Evolutionary conservation across 2,113 vertebrate species (phyloP).

Genomic region (Oryzias javanicus): DNA sequence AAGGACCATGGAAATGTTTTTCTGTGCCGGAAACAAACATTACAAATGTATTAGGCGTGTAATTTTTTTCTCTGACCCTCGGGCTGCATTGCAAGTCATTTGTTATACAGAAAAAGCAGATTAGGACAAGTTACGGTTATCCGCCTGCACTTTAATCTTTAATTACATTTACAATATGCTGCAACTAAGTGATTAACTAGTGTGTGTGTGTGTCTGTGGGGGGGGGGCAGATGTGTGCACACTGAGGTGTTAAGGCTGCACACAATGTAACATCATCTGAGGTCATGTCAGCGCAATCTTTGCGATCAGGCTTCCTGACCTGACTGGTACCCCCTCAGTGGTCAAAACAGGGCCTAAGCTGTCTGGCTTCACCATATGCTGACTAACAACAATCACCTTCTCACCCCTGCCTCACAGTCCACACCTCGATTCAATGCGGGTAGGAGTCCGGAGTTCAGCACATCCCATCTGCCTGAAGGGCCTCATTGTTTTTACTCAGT

Average conservation of each 20-base stretch:
- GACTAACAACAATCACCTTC: conserved; percentile 25
- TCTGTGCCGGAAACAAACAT: too few relatives aligned
- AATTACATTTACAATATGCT: conserved; percentile 18
- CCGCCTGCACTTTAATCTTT: conserved; percentile 14
- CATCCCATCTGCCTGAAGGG: not conserved
- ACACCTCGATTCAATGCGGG: not conserved
- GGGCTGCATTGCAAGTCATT: not conserved
- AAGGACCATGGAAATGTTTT: too few relatives aligned
- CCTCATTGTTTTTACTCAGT: not conserved
- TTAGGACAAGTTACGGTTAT: conserved; percentile 16
- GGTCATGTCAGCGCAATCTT: conserved; percentile 67
- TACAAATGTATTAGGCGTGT: too few relatives aligned
- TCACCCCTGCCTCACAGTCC: conserved; percentile 16
- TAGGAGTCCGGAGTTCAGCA: not conserved
- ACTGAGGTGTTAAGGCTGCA: conserved; percentile 10
- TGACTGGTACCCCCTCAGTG: conserved; percentile 53
- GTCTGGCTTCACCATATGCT: conserved; percentile 72
- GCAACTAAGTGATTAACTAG: conserved; percentile 36
- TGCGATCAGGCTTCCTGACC: conserved; percentile 55
- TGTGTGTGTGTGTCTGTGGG: not conserved
- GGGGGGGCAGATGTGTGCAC: not conserved
- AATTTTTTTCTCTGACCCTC: not conserved
- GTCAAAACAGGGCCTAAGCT: conserved; percentile 65
- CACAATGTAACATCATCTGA: conserved; percentile 54
- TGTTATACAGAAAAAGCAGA: conserved; percentile 15